These are phyloP conservation scores for Vulpes lagopus DNA, from an alignment of 2,113 vertebrate species.

Conservation along the genomic window DNA sequence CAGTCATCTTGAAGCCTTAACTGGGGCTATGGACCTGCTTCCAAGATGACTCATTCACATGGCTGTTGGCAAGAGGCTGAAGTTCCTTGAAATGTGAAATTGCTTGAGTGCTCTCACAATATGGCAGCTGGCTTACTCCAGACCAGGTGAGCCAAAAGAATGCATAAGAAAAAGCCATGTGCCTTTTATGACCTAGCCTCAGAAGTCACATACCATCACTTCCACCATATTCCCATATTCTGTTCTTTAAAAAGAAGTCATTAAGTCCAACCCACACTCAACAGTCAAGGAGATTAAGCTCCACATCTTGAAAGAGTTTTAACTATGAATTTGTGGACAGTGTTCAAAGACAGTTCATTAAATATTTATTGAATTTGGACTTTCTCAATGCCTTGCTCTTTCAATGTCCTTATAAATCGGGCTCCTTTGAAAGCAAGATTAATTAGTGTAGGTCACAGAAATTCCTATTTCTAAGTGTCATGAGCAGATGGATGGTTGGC, in stretches of 20 bases:
- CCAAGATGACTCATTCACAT: background rate
- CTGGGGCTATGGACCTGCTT: background rate
- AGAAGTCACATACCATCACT: background rate
- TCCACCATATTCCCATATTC: background rate
- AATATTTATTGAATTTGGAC: background rate
- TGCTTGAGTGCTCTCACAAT: background rate
- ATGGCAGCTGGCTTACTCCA: background rate
- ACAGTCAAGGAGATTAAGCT: background rate
- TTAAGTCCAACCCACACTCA: background rate
- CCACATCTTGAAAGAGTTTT: background rate
- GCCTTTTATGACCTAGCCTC: background rate
- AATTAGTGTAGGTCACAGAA: background rate
- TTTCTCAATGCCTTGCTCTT: constrained; percentile 13
- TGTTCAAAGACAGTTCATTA: background rate
- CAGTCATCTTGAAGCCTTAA: background rate
- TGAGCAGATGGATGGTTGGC: background rate
- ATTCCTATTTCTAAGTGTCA: background rate
- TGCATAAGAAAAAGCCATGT: background rate
- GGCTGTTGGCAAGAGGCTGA: background rate
- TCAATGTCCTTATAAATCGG: background rate
- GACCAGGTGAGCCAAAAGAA: background rate
- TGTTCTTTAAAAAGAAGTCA: constrained; percentile 14
- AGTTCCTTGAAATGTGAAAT: background rate
- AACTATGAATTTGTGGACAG: background rate
- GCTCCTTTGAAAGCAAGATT: constrained; percentile 12